Conservation (phyloP, 2,797 vertebrate genomes). For the Leucoraja ocellata region DNA sequence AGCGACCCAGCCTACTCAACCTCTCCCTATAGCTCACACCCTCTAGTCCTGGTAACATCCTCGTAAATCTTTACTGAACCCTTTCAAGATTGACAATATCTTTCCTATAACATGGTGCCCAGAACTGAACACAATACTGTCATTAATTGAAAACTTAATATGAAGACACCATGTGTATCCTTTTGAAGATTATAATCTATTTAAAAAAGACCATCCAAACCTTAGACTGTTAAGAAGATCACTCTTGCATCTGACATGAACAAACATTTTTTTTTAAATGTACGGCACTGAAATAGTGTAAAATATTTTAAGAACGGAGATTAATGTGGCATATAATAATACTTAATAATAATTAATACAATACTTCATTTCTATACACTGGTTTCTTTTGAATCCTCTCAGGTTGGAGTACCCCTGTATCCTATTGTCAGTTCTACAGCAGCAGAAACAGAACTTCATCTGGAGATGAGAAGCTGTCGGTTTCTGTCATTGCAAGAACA, state of each 20-base stretch:
- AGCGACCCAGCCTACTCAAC: too few species aligned
- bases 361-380: neutral
- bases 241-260: neutral
- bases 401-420: slow-evolving; percentile 45
- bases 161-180: neutral
- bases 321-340: neutral
- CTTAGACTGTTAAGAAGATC: neutral
- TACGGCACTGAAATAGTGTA: neutral
- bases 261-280: neutral
- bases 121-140: too few species aligned
- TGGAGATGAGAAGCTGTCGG: slow-evolving; percentile 44
- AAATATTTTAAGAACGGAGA: too few species aligned
- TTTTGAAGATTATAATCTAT: neutral
- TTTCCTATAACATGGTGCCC: too few species aligned
- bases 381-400: slow-evolving; percentile 2
- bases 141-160: neutral
- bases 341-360: neutral
- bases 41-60: too few species aligned
- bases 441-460: slow-evolving; percentile 47
- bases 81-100: too few species aligned
- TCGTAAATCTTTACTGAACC: too few species aligned
- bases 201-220: neutral
- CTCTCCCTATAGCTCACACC: too few species aligned
- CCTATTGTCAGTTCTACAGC: slow-evolving; percentile 49
- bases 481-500: slow-evolving; percentile 46